Evolutionary conservation across 2,797 vertebrate species (phyloP), one percentile per base, ranked within the genome.

Genomic region (Lagodon rhomboides): DNA sequence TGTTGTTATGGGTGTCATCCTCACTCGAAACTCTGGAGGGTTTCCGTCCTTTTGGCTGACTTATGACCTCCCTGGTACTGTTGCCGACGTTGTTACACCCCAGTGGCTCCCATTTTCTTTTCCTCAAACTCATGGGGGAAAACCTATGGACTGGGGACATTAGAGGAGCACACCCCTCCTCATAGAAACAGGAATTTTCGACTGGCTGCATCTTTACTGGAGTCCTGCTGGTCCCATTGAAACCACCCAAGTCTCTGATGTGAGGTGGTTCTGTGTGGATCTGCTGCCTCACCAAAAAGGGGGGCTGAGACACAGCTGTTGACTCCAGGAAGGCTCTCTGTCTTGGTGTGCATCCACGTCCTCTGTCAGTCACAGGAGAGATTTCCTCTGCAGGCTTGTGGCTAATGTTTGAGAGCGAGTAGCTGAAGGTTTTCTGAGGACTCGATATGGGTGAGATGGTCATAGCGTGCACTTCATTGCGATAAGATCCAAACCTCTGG

Each of bases 401-500:
- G 68, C 12, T 62, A 2, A 22, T 23, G 53, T 68, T 17, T 3
- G 73, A 65, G 50, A 68, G 62, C 1, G 63, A 44, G 68, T 5
- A 53, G 3, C 7, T 65, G 1, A n/a, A 38, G 13, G 1, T 46
- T 85, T 87, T 89, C 41, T 55, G 62, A 1, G 90, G 92, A 54
- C 88, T 93, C 34, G 79, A 43, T 12, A 91, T 87, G 1, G 95
- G 94, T n/a, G 95, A 95, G 20, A 95, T 75, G 18, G 88, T 93
- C 46, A 92, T 43, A 17, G 91, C 79, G 59, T 90, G 85, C 0
- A 85, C 90, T 34, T 94, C 88, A 4, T 17, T 12, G 6, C 6
- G 54, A 50, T 30, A 22, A 0, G 23, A 61, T 12, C 5, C 47
- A 10, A 49, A 15, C 27, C 51, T 60, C 5, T 71, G 77, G 1